Percentiles rank a stretch among this genome's conserved stretches.
These are phyloP conservation scores for Diarsia dahlii DNA, from an alignment of 2,888 invertebrate genomes.

Conservation along the genomic window DNA sequence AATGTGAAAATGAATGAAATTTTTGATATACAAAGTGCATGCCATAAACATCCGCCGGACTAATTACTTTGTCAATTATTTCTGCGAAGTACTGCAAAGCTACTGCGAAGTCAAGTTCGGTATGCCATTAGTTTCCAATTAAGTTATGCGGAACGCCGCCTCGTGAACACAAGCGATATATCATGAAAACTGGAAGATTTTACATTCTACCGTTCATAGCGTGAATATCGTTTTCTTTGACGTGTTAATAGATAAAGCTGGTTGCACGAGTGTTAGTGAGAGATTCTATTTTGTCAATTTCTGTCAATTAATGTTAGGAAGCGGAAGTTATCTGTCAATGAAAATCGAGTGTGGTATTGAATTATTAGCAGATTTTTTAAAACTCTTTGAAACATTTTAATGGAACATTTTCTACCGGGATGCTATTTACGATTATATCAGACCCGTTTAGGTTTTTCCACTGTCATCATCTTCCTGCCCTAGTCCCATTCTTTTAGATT, in stretches of 20 bases:
- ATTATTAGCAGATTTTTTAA: background rate
- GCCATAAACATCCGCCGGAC: constrained; percentile 56
- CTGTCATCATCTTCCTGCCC: no score
- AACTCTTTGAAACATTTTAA: no score
- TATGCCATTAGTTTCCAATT: constrained; percentile 81
- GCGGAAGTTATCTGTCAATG: constrained; percentile 3
- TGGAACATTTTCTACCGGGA: no score
- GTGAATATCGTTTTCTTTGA: constrained; percentile 62
- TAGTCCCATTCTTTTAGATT: no score
- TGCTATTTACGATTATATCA: background rate
- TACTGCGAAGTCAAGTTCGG: constrained; percentile 47
- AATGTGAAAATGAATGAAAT: constrained; percentile 56
- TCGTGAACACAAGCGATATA: constrained; percentile 77
- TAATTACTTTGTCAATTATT: constrained; percentile 67
- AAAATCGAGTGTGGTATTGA: background rate
- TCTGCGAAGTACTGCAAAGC: constrained; percentile 48
- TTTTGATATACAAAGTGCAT: constrained; percentile 39
- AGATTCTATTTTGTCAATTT: constrained; percentile 24
- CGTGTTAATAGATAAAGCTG: constrained; percentile 56
- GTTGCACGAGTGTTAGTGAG: constrained; percentile 44
- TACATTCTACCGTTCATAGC: constrained; percentile 53
- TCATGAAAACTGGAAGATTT: constrained; percentile 71
- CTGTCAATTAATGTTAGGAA: constrained; percentile 26
- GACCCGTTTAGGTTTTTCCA: background rate
- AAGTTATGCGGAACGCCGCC: constrained; percentile 88